Conservation (phyloP, 2,888 invertebrate species). For the Lampropteryx suffumata region DNA sequence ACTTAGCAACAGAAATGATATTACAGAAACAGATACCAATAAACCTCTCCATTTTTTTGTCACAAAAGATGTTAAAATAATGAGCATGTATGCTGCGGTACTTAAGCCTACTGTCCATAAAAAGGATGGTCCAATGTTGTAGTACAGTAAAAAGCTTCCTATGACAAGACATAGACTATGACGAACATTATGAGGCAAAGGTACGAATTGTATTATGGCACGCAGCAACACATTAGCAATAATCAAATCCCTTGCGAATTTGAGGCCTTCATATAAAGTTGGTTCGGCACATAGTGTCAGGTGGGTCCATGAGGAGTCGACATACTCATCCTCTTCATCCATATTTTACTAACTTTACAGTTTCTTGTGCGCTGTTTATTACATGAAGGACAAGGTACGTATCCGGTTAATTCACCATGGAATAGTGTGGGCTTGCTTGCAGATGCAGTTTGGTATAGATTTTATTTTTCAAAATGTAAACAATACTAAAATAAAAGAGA, state of each 20-base stretch:
- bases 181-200: slow-evolving; percentile 70
- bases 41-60: slow-evolving; percentile 66
- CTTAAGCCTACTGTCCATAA: slow-evolving; percentile 74
- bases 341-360: slow-evolving; percentile 39
- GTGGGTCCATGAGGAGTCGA: slow-evolving; percentile 66
- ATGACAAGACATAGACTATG: slow-evolving; percentile 71
- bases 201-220: slow-evolving; percentile 62
- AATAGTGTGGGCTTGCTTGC: no score
- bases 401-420: background rate
- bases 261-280: slow-evolving; percentile 71
- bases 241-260: slow-evolving; percentile 77
- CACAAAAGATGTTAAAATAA: slow-evolving; percentile 60
- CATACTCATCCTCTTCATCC: slow-evolving; percentile 71
- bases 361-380: background rate
- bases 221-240: slow-evolving; percentile 70
- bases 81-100: slow-evolving; percentile 61
- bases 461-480: no score
- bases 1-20: slow-evolving; percentile 66
- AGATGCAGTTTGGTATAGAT: no score
- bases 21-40: slow-evolving; percentile 56
- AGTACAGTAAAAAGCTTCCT: slow-evolving; percentile 70
- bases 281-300: slow-evolving; percentile 72
- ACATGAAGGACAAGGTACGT: background rate
- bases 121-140: slow-evolving; percentile 66
- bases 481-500: no score